phyloP scores from a whole-genome alignment of 1,140 invertebrate genomes.

The Nixonia krombeini region DNA sequence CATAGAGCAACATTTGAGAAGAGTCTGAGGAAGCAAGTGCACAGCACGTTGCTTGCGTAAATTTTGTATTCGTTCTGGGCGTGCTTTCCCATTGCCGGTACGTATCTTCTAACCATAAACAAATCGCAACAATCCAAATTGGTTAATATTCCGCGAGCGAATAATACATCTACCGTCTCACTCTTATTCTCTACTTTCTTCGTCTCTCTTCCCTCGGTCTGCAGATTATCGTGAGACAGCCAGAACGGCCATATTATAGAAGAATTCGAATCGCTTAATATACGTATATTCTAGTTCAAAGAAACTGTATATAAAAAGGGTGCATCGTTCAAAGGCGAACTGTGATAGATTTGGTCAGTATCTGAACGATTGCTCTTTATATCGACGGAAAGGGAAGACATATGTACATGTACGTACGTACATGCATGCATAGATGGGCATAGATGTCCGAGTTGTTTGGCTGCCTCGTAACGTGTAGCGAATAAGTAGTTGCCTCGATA shows the following conservation, averaged over 20 bases:
- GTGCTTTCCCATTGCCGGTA: no score
- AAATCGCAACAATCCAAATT: background rate
- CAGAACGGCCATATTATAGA: slow-evolving; percentile 52
- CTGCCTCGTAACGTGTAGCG: slow-evolving; percentile 3
- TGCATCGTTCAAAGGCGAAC: background rate
- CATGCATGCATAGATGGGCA: background rate
- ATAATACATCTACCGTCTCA: background rate
- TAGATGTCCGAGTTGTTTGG: slow-evolving; percentile 1
- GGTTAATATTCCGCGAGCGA: slow-evolving; percentile 6
- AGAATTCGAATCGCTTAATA: slow-evolving; percentile 22
- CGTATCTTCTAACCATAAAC: no score
- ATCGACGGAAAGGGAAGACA: background rate
- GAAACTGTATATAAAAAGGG: no score
- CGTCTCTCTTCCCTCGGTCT: background rate
- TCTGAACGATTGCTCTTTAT: background rate
- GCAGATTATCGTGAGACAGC: slow-evolving; percentile 6
- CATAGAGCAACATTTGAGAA: no score
- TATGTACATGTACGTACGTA: slow-evolving; percentile 5
- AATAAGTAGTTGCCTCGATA: slow-evolving; percentile 1
- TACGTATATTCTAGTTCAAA: background rate
- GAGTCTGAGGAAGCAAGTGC: no score
- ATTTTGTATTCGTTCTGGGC: no score
- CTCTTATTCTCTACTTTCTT: background rate
- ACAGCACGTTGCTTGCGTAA: no score
- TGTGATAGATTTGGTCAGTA: background rate